Conservation (phyloP, 2,797 vertebrate genomes). For the Liasis olivaceus region DNA sequence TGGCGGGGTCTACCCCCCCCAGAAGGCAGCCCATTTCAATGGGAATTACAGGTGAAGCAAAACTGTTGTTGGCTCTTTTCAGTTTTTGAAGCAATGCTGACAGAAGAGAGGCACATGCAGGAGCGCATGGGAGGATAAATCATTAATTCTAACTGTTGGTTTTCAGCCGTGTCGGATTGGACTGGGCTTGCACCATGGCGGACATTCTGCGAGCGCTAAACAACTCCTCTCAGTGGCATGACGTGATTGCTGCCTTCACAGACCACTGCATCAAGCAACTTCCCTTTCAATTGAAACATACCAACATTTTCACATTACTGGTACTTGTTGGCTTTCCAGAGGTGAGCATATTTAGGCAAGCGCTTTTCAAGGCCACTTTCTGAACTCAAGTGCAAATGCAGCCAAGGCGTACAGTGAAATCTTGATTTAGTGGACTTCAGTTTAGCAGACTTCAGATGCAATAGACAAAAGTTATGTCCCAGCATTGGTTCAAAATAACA, state of each 20-base stretch:
- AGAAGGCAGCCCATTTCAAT: background rate
- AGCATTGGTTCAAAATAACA: background rate
- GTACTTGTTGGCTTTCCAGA: constrained; percentile 96
- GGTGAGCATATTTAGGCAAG: constrained; percentile 68
- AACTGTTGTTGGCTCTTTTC: background rate
- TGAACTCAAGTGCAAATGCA: background rate
- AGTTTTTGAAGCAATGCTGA: background rate
- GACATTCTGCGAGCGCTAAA: constrained; percentile 91
- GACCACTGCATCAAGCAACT: constrained; percentile 92
- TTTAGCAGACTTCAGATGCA: background rate
- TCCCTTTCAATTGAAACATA: constrained; percentile 89
- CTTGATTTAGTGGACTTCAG: background rate
- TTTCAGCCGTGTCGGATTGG: constrained; percentile 90
- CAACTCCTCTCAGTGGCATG: constrained; percentile 83
- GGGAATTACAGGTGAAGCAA: background rate
- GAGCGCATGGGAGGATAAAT: background rate
- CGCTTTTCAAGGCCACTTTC: background rate
- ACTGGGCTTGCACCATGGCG: constrained; percentile 96
- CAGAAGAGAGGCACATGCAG: background rate
- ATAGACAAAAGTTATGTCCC: background rate
- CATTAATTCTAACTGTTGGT: constrained; percentile 36
- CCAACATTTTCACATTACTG: constrained; percentile 94
- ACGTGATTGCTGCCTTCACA: constrained; percentile 87
- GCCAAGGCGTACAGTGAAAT: background rate
- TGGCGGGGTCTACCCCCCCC: background rate